phyloP scores from a whole-genome alignment of 2,888 invertebrate species.

The Formica aserva region DNA sequence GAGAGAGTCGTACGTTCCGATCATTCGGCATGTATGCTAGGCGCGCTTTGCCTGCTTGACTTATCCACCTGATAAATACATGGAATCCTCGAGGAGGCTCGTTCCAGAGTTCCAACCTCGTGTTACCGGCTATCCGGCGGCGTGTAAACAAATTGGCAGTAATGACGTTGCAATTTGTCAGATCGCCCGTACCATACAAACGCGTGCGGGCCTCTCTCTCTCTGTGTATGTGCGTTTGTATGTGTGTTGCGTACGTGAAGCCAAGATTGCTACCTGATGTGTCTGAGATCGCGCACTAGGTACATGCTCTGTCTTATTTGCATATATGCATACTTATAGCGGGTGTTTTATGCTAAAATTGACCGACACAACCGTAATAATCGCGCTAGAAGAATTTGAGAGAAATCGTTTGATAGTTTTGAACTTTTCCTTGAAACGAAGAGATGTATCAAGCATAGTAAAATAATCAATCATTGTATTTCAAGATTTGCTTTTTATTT shows the following conservation, averaged over 20 bases:
- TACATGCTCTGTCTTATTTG: conserved; percentile 70
- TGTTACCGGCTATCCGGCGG: conserved; percentile 79
- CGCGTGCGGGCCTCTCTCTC: conserved; percentile 15
- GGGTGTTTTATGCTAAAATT: conserved; percentile 49
- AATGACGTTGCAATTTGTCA: conserved; percentile 84
- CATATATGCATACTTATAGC: conserved; percentile 64
- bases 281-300: conserved; percentile 51
- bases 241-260: conserved; percentile 61
- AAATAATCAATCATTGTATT: not conserved
- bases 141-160: conserved; percentile 84
- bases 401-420: not conserved
- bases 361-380: conserved; percentile 47
- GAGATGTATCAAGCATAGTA: not conserved
- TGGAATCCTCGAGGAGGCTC: conserved; percentile 60
- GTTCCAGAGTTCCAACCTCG: conserved; percentile 67
- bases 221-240: conserved; percentile 55
- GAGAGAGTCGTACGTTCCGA: not conserved
- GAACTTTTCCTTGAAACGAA: not conserved
- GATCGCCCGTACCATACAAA: conserved; percentile 71
- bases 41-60: conserved; percentile 47
- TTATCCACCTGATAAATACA: conserved; percentile 68
- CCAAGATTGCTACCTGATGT: conserved; percentile 70
- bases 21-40: conserved; percentile 16
- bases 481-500: not conserved
- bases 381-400: conserved; percentile 37